Percentiles rank a stretch among this genome's conserved stretches.
These are phyloP conservation scores for Genyomyrus donnyi DNA, from an alignment of 2,113 vertebrate genomes.

Conservation along the genomic window DNA sequence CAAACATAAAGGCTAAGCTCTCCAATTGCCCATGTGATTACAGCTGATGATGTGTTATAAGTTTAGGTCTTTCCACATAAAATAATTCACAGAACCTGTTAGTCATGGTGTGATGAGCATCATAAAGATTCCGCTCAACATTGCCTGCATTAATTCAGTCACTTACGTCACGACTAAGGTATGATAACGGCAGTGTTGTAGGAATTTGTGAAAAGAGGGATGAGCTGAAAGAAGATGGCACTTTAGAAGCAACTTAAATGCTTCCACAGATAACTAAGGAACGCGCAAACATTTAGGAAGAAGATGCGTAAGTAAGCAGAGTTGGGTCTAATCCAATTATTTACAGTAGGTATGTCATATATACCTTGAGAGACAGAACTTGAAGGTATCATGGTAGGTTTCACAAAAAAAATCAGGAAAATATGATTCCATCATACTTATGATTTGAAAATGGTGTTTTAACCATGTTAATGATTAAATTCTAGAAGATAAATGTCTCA, in stretches of 20 bases:
- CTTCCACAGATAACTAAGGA: not conserved
- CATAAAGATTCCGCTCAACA: not conserved
- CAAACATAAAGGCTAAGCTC: not conserved
- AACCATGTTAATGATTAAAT: not conserved
- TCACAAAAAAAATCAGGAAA: not conserved
- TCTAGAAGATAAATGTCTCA: not conserved
- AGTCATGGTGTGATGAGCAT: not conserved
- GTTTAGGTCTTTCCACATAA: not conserved
- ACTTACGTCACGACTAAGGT: constrained; percentile 3
- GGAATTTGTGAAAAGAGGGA: not conserved
- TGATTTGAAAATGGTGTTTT: not conserved
- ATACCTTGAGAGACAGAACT: not conserved
- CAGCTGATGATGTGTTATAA: not conserved
- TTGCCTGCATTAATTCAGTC: not conserved
- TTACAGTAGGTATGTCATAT: not conserved
- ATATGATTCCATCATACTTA: not conserved
- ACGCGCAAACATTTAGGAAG: not conserved
- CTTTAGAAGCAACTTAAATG: not conserved
- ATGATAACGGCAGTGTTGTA: not conserved
- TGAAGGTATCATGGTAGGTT: not conserved
- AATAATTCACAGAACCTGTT: not conserved
- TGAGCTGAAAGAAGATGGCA: not conserved
- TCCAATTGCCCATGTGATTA: not conserved
- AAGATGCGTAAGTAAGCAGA: not conserved
- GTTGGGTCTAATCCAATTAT: not conserved